Base-by-base conservation (phyloP, 2,113 vertebrate genomes). In the Toxostoma redivivum region DNA sequence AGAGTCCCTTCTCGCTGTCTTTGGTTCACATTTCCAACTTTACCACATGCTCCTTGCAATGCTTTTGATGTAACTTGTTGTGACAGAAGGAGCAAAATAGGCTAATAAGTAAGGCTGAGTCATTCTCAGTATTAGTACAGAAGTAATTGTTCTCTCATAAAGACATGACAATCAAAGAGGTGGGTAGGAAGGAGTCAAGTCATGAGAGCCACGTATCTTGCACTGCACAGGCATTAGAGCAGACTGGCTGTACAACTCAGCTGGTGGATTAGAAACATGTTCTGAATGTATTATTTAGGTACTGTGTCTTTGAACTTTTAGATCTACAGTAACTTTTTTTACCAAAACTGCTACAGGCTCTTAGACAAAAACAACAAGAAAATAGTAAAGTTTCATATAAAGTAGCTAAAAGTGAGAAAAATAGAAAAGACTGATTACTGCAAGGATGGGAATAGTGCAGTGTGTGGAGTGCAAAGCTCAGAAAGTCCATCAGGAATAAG, bases 131-230 rank as follows among this genome's bases (percentile, higher is more conserved):
- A 82, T 70, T 66, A 78, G 48, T n/a, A 86, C 28, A 83, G 38
- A 71, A 90, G 76, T 83, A 95, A 86, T 64, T 90, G 51, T 78
- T 90, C 85, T 90, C 67, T 81, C 86, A 94, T 73, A 80, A 92
- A 91, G 79, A 91, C 42, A 27, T 56, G 79, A 93, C 74, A 87
- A 83, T 80, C 88, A 86, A 88, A 86, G 71, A 90, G 47, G 35
- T n/a, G 5, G 12, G 88, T 15, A 74, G 72, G 76, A 96, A 81
- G 92, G 24, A 83, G 51, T 56, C 62, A 83, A 90, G 78, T 80
- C 66, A 35, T 58, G 51, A 94, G 33, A 77, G 18, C 37, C 62
- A 47, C 0, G 1, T 24, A 53, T 42, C 60, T 81, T 62, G 74
- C 76, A 56, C 58, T 62, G 64, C 38, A 66, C 1, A 87, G 38